Percentiles rank a stretch among this genome's conserved stretches.
These are phyloP conservation scores for Brachyrhaphis roseni DNA, from an alignment of 2,797 vertebrate species.

Conservation along the genomic window DNA sequence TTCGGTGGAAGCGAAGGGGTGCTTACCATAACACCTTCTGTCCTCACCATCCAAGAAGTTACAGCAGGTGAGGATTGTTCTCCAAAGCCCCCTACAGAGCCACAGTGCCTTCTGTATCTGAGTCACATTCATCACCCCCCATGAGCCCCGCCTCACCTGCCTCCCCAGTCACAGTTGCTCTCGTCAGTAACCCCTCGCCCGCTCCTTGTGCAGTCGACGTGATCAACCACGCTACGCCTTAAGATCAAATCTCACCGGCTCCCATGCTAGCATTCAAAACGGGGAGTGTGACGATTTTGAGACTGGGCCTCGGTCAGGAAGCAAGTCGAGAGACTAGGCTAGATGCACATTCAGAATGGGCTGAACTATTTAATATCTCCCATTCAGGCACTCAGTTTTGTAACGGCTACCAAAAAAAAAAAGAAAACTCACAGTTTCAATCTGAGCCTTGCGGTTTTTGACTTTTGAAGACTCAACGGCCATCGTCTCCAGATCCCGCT, in stretches of 20 bases:
- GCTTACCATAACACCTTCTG: conserved; percentile 40
- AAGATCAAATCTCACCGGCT: conserved; percentile 65
- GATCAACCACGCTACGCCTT: conserved; percentile 77
- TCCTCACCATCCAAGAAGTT: conserved; percentile 46
- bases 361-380: conserved; percentile 8
- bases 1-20: conserved; percentile 32
- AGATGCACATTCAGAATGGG: conserved; percentile 15
- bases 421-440: conserved; percentile 15
- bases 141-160: not conserved
- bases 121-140: conserved; percentile 57
- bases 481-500: conserved; percentile 20
- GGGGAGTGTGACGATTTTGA: conserved; percentile 34
- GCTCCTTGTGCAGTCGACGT: conserved; percentile 49
- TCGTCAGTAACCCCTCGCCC: conserved; percentile 2
- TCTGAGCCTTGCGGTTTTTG: conserved; percentile 27
- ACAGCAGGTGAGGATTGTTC: conserved; percentile 36
- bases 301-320: conserved; percentile 37
- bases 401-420: conserved; percentile 28
- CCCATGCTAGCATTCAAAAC: conserved; percentile 46
- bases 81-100: conserved; percentile 71
- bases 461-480: conserved; percentile 22
- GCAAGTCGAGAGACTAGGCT: conserved; percentile 30
- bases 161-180: conserved; percentile 15
- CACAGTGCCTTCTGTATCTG: conserved; percentile 84
- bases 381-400: conserved; percentile 26